Percentiles rank a stretch among this genome's conserved stretches.
phyloP scores from a whole-genome alignment of 1,140 invertebrate species.

The Drosophila insularis region DNA sequence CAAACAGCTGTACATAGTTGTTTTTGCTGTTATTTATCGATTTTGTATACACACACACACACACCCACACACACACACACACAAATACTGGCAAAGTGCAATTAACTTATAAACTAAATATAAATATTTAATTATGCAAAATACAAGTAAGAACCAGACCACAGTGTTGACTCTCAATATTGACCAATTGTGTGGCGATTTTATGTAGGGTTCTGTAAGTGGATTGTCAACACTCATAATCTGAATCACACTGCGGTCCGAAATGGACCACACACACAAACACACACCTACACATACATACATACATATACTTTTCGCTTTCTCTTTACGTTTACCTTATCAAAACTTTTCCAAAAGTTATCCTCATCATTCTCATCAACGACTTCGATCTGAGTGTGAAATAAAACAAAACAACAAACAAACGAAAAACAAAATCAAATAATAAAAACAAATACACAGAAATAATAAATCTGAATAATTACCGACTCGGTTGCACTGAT shows the following conservation, averaged over 20 bases:
- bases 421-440: slow-evolving; percentile 9
- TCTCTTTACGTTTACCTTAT: slow-evolving; percentile 25
- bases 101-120: slow-evolving; percentile 49
- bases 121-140: slow-evolving; percentile 60
- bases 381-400: slow-evolving; percentile 4
- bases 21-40: slow-evolving; percentile 24
- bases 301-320: neutral
- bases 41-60: neutral
- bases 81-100: neutral
- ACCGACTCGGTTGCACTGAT: neutral
- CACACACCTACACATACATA: too few relatives aligned
- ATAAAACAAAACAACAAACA: slow-evolving; percentile 21
- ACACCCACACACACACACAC: neutral
- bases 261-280: neutral
- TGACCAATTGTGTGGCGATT: slow-evolving; percentile 31
- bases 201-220: slow-evolving; percentile 35
- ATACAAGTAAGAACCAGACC: slow-evolving; percentile 12
- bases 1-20: slow-evolving; percentile 38
- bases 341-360: slow-evolving; percentile 17
- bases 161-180: slow-evolving; percentile 27
- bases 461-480: slow-evolving; percentile 9
- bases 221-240: slow-evolving; percentile 43
- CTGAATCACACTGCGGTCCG: neutral
- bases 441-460: slow-evolving; percentile 1
- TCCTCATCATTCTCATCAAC: slow-evolving; percentile 12